phyloP scores from a whole-genome alignment of 2,888 invertebrate genomes.

The Polylopha cassiicola region DNA sequence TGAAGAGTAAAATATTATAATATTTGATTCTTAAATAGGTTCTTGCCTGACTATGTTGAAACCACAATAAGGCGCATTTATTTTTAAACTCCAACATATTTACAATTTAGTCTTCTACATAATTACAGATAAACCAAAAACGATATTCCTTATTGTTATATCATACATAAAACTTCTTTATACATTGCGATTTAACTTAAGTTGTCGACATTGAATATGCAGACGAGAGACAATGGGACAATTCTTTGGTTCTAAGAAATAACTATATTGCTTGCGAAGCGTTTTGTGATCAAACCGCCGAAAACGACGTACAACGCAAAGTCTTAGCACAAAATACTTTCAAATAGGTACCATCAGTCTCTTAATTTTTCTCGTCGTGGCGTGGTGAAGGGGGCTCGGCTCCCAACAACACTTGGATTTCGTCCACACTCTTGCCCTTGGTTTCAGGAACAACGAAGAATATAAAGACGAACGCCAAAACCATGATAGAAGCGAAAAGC shows the following conservation, averaged over 20 bases:
- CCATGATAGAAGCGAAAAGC: constrained; percentile 83
- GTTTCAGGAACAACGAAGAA: constrained; percentile 82
- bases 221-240: constrained; percentile 19
- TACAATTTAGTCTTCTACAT: too few species aligned
- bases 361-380: constrained; percentile 54
- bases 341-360: constrained; percentile 44
- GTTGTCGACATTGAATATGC: constrained; percentile 9
- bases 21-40: too few species aligned
- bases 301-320: constrained; percentile 28
- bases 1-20: too few species aligned
- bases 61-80: too few species aligned
- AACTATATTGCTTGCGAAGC: constrained; percentile 40
- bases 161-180: constrained; percentile 8
- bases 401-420: constrained; percentile 77
- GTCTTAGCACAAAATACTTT: constrained; percentile 45
- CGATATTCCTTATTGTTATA: too few species aligned
- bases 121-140: too few species aligned
- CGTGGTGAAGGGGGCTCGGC: constrained; percentile 43
- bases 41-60: too few species aligned
- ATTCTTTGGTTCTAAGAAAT: constrained; percentile 55
- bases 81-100: too few species aligned
- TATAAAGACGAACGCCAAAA: constrained; percentile 81
- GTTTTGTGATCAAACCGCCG: constrained; percentile 35
- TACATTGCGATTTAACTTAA: constrained; percentile 8
- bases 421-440: constrained; percentile 82